Evolutionary conservation across 64 coral and sea anemone genomes (phyloP).

Genomic region (Montipora capricornis): DNA sequence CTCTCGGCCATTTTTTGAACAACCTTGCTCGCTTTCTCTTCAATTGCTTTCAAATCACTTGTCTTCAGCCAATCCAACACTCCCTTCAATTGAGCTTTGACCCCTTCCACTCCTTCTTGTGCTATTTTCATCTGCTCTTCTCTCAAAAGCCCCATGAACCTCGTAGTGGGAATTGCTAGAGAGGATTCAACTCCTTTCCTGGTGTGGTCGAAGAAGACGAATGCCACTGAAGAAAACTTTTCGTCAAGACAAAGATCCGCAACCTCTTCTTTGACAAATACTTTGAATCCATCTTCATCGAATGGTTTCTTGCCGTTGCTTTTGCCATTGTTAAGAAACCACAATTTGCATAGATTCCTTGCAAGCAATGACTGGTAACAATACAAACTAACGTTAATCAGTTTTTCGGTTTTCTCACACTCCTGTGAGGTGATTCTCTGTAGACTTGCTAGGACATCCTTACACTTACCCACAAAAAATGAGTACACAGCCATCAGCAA

Average conservation of each 20-base stretch:
- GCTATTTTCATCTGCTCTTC: slow-evolving; percentile 45
- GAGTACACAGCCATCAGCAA: slow-evolving; percentile 14
- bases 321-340: background rate
- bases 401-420: slow-evolving; percentile 1
- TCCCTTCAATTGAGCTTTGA: background rate
- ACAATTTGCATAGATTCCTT: slow-evolving; percentile 71
- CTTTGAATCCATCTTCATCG: slow-evolving; percentile 31
- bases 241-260: slow-evolving; percentile 36
- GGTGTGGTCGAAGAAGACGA: slow-evolving; percentile 13
- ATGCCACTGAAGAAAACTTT: slow-evolving; percentile 18
- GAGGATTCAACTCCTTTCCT: slow-evolving; percentile 30
- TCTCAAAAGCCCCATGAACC: slow-evolving; percentile 25
- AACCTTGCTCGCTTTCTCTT: background rate
- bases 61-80: slow-evolving; percentile 7
- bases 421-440: background rate
- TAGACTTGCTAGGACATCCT: slow-evolving; percentile 34
- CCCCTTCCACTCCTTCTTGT: background rate
- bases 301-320: background rate
- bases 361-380: slow-evolving; percentile 78
- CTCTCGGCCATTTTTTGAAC: background rate
- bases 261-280: slow-evolving; percentile 58
- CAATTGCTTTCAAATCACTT: slow-evolving; percentile 33
- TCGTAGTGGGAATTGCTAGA: slow-evolving; percentile 45
- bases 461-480: slow-evolving; percentile 60
- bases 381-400: slow-evolving; percentile 39